Evolutionary conservation across 2,888 invertebrate genomes (phyloP).

Genomic region (Calameuta pallipes): DNA sequence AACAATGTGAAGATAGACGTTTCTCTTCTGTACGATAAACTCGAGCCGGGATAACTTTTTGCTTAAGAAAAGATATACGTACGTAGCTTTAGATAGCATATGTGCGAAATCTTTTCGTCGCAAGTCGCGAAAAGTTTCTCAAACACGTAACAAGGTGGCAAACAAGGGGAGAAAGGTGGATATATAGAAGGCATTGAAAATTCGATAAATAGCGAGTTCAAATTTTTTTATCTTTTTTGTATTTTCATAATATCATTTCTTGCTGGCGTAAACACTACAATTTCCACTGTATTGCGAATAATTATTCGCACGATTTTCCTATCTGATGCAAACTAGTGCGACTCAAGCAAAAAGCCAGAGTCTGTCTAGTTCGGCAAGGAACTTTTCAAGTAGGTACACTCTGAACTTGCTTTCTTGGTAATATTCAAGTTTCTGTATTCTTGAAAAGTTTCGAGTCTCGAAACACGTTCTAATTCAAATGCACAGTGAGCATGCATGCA

Average conservation of each 20-base stretch:
- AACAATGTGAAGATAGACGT: not conserved
- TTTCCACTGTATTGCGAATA: not conserved
- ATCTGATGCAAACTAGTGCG: not conserved
- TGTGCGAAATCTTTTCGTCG: not conserved
- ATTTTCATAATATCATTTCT: not conserved
- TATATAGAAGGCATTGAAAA: not conserved
- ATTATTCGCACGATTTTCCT: not conserved
- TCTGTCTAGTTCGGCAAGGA: not conserved
- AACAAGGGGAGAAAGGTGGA: not conserved
- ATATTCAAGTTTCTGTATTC: not conserved
- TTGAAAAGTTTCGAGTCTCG: not conserved
- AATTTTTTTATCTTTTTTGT: not conserved
- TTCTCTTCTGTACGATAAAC: not conserved
- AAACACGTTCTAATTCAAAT: not conserved
- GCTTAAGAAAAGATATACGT: not conserved
- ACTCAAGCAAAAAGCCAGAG: not conserved
- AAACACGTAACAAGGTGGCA: not conserved
- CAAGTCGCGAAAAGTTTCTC: not conserved
- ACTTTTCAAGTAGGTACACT: not conserved
- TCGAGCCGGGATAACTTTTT: not conserved
- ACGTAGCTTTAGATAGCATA: not conserved
- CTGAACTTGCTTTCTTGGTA: not conserved
- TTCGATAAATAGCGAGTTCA: not conserved
- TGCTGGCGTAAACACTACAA: not conserved
- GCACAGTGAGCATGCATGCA: not conserved